phyloP scores from a whole-genome alignment of 2,888 invertebrate species.

The Biston stratarius region DNA sequence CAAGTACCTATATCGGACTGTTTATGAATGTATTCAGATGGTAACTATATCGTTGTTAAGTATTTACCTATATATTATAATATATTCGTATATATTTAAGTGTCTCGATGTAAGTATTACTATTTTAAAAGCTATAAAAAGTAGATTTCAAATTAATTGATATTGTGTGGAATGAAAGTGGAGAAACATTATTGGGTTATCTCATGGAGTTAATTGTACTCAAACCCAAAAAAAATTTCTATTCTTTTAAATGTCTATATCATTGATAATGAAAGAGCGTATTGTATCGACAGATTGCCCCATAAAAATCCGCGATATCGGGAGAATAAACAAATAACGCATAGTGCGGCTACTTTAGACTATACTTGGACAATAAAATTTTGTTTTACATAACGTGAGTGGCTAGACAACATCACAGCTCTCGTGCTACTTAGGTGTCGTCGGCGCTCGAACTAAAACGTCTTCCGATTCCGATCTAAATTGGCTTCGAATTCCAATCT shows the following conservation, averaged over 20 bases:
- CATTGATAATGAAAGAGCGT: slow-evolving; percentile 10
- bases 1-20: slow-evolving; percentile 55
- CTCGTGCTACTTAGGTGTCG: slow-evolving; percentile 23
- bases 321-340: slow-evolving; percentile 56
- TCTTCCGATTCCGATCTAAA: slow-evolving; percentile 79
- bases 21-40: slow-evolving; percentile 67
- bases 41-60: slow-evolving; percentile 79
- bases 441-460: slow-evolving; percentile 50
- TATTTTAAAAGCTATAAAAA: slow-evolving; percentile 59
- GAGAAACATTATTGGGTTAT: slow-evolving; percentile 35
- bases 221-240: slow-evolving; percentile 40
- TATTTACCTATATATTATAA: slow-evolving; percentile 62
- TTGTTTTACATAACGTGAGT: slow-evolving; percentile 62
- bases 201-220: slow-evolving; percentile 41
- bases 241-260: slow-evolving; percentile 40
- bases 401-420: slow-evolving; percentile 46
- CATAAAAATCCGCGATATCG: slow-evolving; percentile 33
- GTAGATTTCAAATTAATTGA: slow-evolving; percentile 59
- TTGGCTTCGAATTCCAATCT: slow-evolving; percentile 64
- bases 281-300: slow-evolving; percentile 53
- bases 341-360: slow-evolving; percentile 71
- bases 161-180: slow-evolving; percentile 25
- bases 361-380: slow-evolving; percentile 83
- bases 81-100: slow-evolving; percentile 63
- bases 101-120: slow-evolving; percentile 70